Evolutionary conservation across 2,113 vertebrate species (phyloP).

Genomic region (Synodontis membranacea): DNA sequence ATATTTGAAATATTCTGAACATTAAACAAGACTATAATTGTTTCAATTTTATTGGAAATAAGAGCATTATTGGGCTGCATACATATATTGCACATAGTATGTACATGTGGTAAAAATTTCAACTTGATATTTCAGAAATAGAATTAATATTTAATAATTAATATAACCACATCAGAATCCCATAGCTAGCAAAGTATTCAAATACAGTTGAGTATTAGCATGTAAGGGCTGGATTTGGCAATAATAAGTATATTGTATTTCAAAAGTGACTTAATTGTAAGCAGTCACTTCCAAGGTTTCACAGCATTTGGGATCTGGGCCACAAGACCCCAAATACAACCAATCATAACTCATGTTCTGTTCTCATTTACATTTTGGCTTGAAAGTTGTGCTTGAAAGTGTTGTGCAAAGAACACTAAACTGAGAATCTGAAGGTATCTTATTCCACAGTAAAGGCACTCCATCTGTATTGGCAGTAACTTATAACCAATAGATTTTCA

Average conservation of each 20-base stretch:
- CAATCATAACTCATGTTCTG: not conserved
- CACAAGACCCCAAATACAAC: not conserved
- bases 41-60: not conserved
- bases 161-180: not conserved
- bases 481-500: not conserved
- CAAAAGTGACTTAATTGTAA: not conserved
- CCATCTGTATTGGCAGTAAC: slow-evolving; percentile 1
- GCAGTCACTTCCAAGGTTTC: slow-evolving; percentile 3
- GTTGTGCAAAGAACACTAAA: not conserved
- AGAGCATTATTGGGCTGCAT: not conserved
- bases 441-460: not conserved
- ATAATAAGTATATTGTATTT: not conserved
- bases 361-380: not conserved
- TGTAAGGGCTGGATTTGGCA: not conserved
- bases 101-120: not conserved
- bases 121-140: not conserved
- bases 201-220: not conserved
- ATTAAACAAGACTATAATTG: not conserved
- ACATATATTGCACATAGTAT: not conserved
- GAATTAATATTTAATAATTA: too few relatives aligned
- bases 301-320: not conserved
- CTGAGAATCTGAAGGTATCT: slow-evolving; percentile 1
- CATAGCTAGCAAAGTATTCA: not conserved
- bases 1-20: not conserved
- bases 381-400: not conserved